These are phyloP conservation scores for Pedetes capensis DNA, from an alignment of 2,113 vertebrate species.

Conservation along the genomic window DNA sequence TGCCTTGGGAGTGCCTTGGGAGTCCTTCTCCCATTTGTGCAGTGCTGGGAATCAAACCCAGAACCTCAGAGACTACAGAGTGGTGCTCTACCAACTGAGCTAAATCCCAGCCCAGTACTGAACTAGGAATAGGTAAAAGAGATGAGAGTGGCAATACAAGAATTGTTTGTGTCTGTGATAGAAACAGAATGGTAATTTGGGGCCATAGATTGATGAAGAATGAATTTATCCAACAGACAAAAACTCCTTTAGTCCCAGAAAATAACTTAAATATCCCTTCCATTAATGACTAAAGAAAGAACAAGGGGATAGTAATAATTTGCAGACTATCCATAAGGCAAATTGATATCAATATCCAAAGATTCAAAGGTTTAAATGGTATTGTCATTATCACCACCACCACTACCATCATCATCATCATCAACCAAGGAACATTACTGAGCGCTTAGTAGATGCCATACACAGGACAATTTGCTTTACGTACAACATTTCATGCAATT, in stretches of 20 bases:
- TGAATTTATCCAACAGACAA: neutral
- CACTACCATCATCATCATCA: rapidly evolving
- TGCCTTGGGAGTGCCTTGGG: no score
- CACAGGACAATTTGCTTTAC: neutral
- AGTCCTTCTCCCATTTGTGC: no score
- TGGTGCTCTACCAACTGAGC: no score
- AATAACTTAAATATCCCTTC: neutral
- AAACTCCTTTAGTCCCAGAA: neutral
- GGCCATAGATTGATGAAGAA: neutral
- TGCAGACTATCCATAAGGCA: neutral
- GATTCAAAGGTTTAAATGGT: neutral
- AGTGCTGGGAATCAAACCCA: no score
- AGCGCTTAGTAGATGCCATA: neutral
- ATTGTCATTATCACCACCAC: neutral
- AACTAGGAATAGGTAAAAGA: neutral
- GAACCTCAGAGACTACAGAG: no score
- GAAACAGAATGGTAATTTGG: neutral
- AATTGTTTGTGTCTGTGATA: neutral
- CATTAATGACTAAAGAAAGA: neutral
- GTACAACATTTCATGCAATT: neutral
- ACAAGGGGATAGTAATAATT: neutral
- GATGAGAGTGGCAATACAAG: neutral
- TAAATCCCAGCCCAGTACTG: no score
- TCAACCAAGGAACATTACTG: neutral
- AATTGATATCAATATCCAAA: neutral